Evolutionary conservation across 2,113 vertebrate species (phyloP), one percentile per base, ranked within the genome.

Genomic region (Camelus dromedarius): DNA sequence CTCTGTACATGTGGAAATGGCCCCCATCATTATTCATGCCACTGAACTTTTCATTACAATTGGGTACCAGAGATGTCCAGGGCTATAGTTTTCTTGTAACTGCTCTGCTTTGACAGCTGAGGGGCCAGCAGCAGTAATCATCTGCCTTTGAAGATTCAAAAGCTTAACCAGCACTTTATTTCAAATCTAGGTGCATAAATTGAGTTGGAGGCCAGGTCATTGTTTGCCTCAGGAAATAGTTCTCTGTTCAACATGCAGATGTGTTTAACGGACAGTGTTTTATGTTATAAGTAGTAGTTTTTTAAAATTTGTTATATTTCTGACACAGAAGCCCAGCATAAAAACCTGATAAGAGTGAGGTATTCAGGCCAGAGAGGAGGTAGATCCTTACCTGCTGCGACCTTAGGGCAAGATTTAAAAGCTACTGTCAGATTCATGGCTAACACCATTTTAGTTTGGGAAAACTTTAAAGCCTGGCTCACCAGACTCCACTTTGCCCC

Each of bases 61-160:
- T 60, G 32, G 64, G 11, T 72, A 26, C 56, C 46, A 92, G 38
- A 86, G 58, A 89, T 80, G 62, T 75, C 32, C 32, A 67, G 35
- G 46, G 85, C 52, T 95, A 30, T 12, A 24, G n/a, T 75, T 42
- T 64, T 88, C 35, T 30, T 38, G n/a, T 89, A 22, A 92, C 79
- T 38, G 30, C 64, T 92, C 75, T 79, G 58, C 73, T 86, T 64
- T 94, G 84, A 56, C 35, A 52, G 48, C 91, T 89, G 38, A 62
- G 32, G 69, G 50, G 15, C 52, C 9, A 42, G 35, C 62, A 86
- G 20, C 42, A 50, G 62, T 32, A 7, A 11, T 19, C 75, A 73
- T 35, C 42, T 66, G 24, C 81, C 52, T 85, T 76, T 72, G 60
- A 77, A 88, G 72, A 89, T 12, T 32, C 35, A 88, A 69, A n/a